Percentiles rank a stretch among this genome's conserved stretches.
These are phyloP conservation scores for Amblyteles armatorius DNA, from an alignment of 2,888 invertebrate genomes.

Conservation along the genomic window DNA sequence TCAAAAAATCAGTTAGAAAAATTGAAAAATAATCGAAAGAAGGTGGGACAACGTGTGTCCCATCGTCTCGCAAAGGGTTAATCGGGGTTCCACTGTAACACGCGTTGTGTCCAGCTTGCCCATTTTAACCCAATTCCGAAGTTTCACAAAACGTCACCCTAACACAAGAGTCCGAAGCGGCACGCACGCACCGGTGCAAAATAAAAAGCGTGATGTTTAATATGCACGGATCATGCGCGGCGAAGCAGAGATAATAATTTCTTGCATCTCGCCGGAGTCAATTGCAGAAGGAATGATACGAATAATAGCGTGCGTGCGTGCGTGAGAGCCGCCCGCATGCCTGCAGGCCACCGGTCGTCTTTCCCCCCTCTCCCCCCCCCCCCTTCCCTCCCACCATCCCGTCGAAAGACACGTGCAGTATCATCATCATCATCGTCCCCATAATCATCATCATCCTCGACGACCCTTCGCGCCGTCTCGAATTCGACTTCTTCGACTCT, in stretches of 20 bases:
- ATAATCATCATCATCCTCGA: conserved; percentile 45
- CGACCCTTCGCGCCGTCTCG: conserved; percentile 46
- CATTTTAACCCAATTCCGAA: neutral
- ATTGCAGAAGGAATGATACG: conserved; percentile 55
- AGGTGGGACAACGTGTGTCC: no score
- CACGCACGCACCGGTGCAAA: conserved; percentile 12
- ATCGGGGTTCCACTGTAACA: no score
- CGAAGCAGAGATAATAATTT: conserved; percentile 35
- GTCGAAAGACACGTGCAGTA: conserved; percentile 48
- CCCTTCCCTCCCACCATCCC: neutral
- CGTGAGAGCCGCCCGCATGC: conserved; percentile 48
- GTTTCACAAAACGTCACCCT: neutral
- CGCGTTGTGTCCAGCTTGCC: no score
- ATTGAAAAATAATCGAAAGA: no score
- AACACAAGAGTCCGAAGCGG: neutral
- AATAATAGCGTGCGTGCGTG: conserved; percentile 51
- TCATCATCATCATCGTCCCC: conserved; percentile 55
- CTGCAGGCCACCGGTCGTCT: neutral
- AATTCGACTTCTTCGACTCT: conserved; percentile 55
- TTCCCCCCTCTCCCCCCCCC: neutral
- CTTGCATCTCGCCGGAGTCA: conserved; percentile 52
- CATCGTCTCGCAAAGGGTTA: no score
- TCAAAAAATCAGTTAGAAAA: no score
- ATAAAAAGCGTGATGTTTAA: neutral
- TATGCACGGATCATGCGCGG: conserved; percentile 11